These are phyloP conservation scores for Zaprionus capensis DNA, from an alignment of 1,140 invertebrate species.

Conservation along the genomic window DNA sequence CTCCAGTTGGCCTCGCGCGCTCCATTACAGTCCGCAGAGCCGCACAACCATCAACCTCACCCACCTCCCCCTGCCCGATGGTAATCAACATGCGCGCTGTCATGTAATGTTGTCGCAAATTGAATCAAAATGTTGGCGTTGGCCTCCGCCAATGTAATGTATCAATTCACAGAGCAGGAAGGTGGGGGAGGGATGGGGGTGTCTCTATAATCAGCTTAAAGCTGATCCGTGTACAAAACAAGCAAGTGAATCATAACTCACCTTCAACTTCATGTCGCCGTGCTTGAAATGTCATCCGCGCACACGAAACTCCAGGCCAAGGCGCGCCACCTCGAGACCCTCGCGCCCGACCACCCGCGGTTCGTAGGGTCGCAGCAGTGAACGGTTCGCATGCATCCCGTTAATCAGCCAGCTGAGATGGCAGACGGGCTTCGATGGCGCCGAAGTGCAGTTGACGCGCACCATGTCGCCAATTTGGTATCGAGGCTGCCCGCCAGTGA, in stretches of 20 bases:
- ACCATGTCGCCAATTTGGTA: conserved; percentile 94
- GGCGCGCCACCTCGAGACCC: conserved; percentile 89
- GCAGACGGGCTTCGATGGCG: conserved; percentile 92
- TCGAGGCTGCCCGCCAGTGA: conserved; percentile 90
- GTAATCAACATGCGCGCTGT: conserved; percentile 80
- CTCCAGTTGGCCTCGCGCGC: not conserved
- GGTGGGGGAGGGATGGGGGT: not conserved
- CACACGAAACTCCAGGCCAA: conserved; percentile 90
- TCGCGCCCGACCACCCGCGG: conserved; percentile 77
- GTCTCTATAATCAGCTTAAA: conserved; percentile 65
- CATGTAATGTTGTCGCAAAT: conserved; percentile 78
- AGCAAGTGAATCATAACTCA: conserved; percentile 68
- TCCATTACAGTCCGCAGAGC: not conserved
- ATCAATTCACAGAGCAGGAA: conserved; percentile 56
- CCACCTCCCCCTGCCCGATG: conserved; percentile 44
- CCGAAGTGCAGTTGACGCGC: conserved; percentile 93
- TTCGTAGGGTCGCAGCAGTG: conserved; percentile 80
- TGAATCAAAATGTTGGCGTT: conserved; percentile 65
- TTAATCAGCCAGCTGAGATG: conserved; percentile 95
- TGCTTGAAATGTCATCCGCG: conserved; percentile 91
- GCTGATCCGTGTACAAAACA: conserved; percentile 5
- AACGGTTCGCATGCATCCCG: conserved; percentile 89
- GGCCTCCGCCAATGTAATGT: conserved; percentile 57
- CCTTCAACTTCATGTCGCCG: conserved; percentile 93
- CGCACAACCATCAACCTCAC: not conserved